Percentiles rank a stretch among this genome's conserved stretches.
Evolutionary conservation across 2,888 invertebrate species (phyloP).

Genomic region (Agonopterix heracliana): DNA sequence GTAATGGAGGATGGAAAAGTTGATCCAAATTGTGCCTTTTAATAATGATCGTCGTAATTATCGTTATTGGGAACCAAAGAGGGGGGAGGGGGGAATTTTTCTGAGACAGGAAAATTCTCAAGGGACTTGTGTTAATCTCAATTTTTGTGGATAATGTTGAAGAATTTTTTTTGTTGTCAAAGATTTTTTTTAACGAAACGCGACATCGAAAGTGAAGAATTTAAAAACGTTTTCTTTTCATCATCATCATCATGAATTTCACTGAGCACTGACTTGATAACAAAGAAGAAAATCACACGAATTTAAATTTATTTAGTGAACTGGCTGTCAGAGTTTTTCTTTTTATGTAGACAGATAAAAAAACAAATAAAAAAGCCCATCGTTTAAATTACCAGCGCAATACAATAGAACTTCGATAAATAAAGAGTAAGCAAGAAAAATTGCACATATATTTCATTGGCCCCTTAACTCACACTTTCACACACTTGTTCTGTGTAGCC

Average conservation of each 20-base stretch:
- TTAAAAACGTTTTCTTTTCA: too few relatives aligned
- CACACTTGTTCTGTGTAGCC: constrained; percentile 2
- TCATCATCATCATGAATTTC: too few relatives aligned
- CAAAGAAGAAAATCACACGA: too few relatives aligned
- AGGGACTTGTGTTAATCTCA: not conserved
- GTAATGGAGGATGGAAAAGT: constrained; percentile 63
- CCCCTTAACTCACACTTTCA: constrained; percentile 41
- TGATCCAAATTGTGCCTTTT: constrained; percentile 61
- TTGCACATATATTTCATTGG: constrained; percentile 50
- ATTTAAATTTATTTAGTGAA: too few relatives aligned
- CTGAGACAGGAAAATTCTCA: not conserved
- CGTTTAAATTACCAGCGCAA: not conserved
- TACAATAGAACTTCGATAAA: constrained; percentile 28
- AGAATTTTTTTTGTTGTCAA: not conserved
- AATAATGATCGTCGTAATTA: constrained; percentile 63
- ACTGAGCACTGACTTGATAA: too few relatives aligned
- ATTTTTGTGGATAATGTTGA: not conserved
- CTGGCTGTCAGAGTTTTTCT: too few relatives aligned
- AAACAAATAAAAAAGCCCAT: not conserved
- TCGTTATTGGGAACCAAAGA: constrained; percentile 36
- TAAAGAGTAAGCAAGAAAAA: constrained; percentile 59
- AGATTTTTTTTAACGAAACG: not conserved
- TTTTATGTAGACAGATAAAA: not conserved
- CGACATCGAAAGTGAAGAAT: too few relatives aligned
- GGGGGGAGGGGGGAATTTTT: not conserved